Evolutionary conservation across 2,888 invertebrate species (phyloP), one percentile per base, ranked within the genome.

Genomic region (Zaprionus obscuricornis): DNA sequence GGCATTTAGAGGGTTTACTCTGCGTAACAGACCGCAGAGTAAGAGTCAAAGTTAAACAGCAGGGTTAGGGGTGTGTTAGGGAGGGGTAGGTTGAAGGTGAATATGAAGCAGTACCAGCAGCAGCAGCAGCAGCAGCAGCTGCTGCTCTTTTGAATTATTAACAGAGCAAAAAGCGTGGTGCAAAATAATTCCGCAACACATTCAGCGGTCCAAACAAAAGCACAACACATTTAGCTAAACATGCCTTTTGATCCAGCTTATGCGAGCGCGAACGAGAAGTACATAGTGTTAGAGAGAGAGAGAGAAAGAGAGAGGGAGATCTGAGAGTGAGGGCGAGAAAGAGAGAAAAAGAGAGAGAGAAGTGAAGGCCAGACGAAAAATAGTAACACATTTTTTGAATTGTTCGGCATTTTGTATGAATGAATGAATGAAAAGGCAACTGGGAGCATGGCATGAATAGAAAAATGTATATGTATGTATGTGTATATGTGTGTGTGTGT

Each of bases 341-440:
- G 11, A 6, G 31, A 10, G 26, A 11, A 1, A 13, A 40, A 2
- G 16, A 0, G 13, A 3, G n/a, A 17, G 16, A 17, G n/a, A 20
- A 10, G 24, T 6, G 8, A n/a, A 7, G 16, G 37, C 20, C 6
- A 7, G 31, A 40, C 26, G 16, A n/a, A 36, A 58, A 54, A 66
- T 62, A 56, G 70, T 70, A 73, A 70, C 70, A 70, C 64, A 78
- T 74, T 81, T 84, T 81, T 65, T 39, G 62, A 63, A 77, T 84
- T 77, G 74, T 82, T 84, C 65, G 62, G 74, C 60, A 56, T 81
- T 76, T 64, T 57, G 43, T 52, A 20, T 39, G 49, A 10, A 14
- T 29, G 59, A 55, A 56, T 72, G 64, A 72, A 72, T 74, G 74
- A 66, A 66, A 68, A 66, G 49, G 43, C 66, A 69, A 60, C 54